These are phyloP conservation scores for Trissonchulus sp. DNA, from an alignment of 2,888 invertebrate species.

Conservation along the genomic window DNA sequence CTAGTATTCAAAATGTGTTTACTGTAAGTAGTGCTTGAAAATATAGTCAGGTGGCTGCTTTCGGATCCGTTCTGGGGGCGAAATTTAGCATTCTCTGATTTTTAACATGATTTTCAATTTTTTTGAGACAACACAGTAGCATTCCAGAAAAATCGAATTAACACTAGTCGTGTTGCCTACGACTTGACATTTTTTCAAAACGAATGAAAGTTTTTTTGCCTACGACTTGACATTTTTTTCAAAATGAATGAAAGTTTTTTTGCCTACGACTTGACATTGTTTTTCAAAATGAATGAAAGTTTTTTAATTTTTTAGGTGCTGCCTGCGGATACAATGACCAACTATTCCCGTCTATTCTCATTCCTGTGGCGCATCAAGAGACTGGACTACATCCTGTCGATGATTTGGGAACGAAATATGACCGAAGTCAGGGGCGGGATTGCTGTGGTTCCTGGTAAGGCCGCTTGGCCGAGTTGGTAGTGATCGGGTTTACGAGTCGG, in stretches of 20 bases:
- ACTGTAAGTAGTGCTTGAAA: no score
- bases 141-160: no score
- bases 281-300: constrained; percentile 26
- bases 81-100: no score
- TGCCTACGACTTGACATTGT: not conserved
- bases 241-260: not conserved
- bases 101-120: no score
- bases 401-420: constrained; percentile 74
- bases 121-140: no score
- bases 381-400: constrained; percentile 75
- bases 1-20: no score
- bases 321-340: not conserved
- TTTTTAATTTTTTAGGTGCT: not conserved
- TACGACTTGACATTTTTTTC: constrained; percentile 25
- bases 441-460: constrained; percentile 43
- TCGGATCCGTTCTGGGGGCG: no score
- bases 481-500: no score
- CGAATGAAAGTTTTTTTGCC: not conserved
- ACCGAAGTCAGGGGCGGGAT: constrained; percentile 65
- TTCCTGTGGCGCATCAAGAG: constrained; percentile 82
- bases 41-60: no score
- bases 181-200: constrained; percentile 28
- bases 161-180: no score
- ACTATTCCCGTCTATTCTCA: constrained; percentile 74
- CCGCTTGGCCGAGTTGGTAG: no score